Base-by-base conservation (phyloP, 2,797 vertebrate genomes). In the Mastacembelus armatus region DNA sequence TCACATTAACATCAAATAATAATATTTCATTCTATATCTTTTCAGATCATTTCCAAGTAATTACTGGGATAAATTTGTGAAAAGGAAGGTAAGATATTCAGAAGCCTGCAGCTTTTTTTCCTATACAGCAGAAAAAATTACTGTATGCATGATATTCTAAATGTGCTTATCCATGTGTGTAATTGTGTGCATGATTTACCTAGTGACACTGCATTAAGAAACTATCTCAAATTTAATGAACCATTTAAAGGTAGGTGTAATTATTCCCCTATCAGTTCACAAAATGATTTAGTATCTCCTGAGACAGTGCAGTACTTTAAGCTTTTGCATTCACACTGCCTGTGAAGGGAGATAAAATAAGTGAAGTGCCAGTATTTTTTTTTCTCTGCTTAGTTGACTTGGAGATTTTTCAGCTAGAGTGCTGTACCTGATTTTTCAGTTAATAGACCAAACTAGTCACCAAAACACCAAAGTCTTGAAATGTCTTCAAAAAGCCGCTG, bases 41-140 rank as follows among this genome's bases (percentile, higher is more conserved):
- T 86, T 81, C 74, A 94, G 93, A 48, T 94, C 92, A 10, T 94
- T 92, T 89, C 93, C 93, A 10, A 93, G 86, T 81, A 92, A 93
- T 78, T 94, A 94, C 74, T 94, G 93, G 93, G 93, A 94, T 85
- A 94, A 93, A 80, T 94, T 94, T 92, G 93, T 94, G n/a, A 94
- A 94, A 77, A 90, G 92, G 54, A 94, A 94, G 92, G 93, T 94
- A 87, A 60, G 72, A 10, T 49, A 40, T 39, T 40, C 18, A n/a
- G 7, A 51, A 10, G 4, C 10, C 30, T 47, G 7, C 10, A 33
- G 16, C 19, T 43, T 51, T 18, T 7, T 29, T 35, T 50, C n/a
- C 36, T 52, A 5, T n/a, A 62, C 9, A 21, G 12, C 48, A n/a
- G n/a, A n/a, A n/a, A n/a, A n/a, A n/a, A n/a, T 39, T 18, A 39